Base-by-base conservation (phyloP, 2,888 invertebrate genomes). In the Xylota sylvarum region DNA sequence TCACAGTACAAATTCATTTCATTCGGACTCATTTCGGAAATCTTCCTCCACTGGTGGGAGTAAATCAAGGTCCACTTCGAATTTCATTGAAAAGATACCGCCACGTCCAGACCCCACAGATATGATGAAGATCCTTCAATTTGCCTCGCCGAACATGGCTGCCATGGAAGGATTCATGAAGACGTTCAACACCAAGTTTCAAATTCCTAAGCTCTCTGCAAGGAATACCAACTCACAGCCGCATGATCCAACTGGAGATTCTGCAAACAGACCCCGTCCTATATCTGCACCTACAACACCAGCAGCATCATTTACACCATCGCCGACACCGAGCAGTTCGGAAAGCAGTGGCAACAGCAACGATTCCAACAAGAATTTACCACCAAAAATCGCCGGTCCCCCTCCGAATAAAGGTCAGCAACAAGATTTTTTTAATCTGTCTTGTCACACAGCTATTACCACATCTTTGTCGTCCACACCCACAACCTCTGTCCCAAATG, bases 141-240 rank as follows among this genome's bases (percentile, higher is more conserved):
- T 94, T 72, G 93, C 93, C 1, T 94, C 95, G 60, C 91, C 93
- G 2, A 93, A 93, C 52, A 93, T 95, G 91, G 94, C 95, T 2
- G 94, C 95, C 17, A 94, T 96, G 89, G 96, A 96, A 89, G 96
- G 96, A 9, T 93, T 96, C 73, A 96, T 96, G 89, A 97, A 97
- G 90, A 95, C 96, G 9, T 92, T 96, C 40, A 96, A 97, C 89
- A 95, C 95, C 74, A 97, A 96, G 90, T 97, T 97, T 93, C 97
- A 97, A 93, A 97, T 97, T 89, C 97, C 97, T 0, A 97, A 97
- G 92, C 91, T 97, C 80, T 96, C 96, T 0, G 95, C 95, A 4
- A 89, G 92, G 12, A 80, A 50, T 12, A 81, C 88, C 0, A 88
- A 77, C 55, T 83, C 85, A 17, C 88, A 83, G 46, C n/a, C 74